Conservation (phyloP, 2,888 invertebrate species). For the Eristalinus aeneus region DNA sequence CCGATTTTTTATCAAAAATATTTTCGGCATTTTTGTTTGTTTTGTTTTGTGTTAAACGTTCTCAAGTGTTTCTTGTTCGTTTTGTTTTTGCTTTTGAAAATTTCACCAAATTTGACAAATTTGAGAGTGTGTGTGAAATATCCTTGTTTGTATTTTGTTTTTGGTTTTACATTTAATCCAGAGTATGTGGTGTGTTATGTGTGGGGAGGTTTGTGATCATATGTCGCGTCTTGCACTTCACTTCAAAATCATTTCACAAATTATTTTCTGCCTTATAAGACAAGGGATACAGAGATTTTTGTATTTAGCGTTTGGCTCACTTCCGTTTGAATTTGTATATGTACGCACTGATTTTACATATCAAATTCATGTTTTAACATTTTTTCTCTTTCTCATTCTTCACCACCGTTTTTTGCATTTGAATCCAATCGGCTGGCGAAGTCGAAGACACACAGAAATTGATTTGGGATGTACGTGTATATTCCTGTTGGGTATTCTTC, state of each 20-base stretch:
- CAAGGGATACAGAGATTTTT: conserved; percentile 30
- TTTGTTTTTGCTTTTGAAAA: conserved; percentile 1
- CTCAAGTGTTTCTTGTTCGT: background rate
- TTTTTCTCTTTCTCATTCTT: background rate
- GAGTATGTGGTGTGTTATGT: conserved; percentile 73
- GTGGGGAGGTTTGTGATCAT: background rate
- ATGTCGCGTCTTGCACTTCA: conserved; percentile 44
- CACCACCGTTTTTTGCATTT: background rate
- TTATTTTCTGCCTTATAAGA: conserved; percentile 44
- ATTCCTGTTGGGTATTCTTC: conserved; percentile 60
- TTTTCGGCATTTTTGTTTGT: conserved; percentile 89
- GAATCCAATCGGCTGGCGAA: background rate
- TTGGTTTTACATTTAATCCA: conserved; percentile 74
- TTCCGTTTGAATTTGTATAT: conserved; percentile 68
- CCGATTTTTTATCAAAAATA: conserved; percentile 94
- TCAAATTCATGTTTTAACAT: conserved; percentile 64
- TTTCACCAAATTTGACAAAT: conserved; percentile 24
- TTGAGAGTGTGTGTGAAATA: background rate
- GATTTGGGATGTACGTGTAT: conserved; percentile 31
- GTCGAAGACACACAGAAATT: background rate
- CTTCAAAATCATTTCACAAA: conserved; percentile 48
- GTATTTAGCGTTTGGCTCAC: conserved; percentile 37
- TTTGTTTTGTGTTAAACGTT: conserved; percentile 26
- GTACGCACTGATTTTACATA: conserved; percentile 56
- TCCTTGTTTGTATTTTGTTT: conserved; percentile 13